Evolutionary conservation across 2,113 vertebrate genomes (phyloP).

Genomic region (Lasiurus cinereus): DNA sequence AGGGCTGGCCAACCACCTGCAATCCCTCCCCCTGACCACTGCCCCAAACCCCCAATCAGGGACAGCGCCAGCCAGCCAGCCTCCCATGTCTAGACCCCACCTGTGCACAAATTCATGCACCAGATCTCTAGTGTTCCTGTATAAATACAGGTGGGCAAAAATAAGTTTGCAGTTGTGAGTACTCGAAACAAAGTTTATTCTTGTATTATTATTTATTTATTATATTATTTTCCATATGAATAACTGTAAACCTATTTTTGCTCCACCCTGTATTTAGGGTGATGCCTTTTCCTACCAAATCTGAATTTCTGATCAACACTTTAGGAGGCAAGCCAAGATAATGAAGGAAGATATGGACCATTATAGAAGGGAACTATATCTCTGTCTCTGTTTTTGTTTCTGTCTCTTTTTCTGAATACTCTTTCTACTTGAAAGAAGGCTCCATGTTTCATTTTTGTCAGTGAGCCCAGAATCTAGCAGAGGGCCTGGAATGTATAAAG

Average conservation of each 20-base stretch:
- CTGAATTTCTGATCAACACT: neutral
- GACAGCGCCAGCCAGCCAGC: no score
- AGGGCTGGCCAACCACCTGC: no score
- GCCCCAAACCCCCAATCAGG: no score
- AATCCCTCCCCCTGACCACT: no score
- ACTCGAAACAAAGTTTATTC: neutral
- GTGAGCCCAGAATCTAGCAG: neutral
- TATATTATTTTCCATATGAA: neutral
- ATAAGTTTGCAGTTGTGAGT: neutral
- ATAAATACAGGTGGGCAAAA: conserved; percentile 15
- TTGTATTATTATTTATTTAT: neutral
- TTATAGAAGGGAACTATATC: neutral
- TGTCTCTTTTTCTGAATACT: neutral
- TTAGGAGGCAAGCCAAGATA: neutral
- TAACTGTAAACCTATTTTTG: neutral
- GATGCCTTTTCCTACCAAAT: conserved; percentile 2
- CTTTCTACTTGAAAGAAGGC: neutral
- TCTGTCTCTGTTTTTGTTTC: neutral
- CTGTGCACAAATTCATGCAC: no score
- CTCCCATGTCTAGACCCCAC: no score
- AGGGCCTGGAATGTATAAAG: neutral
- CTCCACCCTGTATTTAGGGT: neutral
- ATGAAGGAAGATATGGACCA: neutral
- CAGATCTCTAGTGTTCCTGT: neutral
- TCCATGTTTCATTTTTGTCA: neutral